These are phyloP conservation scores for Mionectes macconnelli DNA, from an alignment of 2,113 vertebrate species.

Conservation along the genomic window DNA sequence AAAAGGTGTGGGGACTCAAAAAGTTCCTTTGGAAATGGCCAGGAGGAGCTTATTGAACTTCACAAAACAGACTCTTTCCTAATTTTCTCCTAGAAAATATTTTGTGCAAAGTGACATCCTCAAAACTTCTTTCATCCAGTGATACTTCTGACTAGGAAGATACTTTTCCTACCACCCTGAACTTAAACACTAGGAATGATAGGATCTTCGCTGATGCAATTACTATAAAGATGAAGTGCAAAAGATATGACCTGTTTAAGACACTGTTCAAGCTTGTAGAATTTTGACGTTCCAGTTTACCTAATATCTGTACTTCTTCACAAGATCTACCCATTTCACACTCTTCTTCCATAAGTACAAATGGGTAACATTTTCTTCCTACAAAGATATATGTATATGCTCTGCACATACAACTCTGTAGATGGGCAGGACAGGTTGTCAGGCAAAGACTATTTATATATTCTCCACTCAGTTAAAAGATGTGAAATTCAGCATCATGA, in stretches of 20 bases:
- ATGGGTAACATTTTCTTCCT: background rate
- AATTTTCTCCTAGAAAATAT: background rate
- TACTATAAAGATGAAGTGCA: background rate
- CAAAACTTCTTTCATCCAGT: background rate
- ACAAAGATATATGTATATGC: rapidly evolving
- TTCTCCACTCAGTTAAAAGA: background rate
- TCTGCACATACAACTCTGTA: background rate
- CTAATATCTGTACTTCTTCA: background rate
- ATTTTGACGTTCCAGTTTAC: background rate
- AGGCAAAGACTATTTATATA: background rate
- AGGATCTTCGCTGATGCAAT: background rate
- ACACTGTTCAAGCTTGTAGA: background rate
- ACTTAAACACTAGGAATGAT: background rate
- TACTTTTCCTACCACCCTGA: background rate
- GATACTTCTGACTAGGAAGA: background rate
- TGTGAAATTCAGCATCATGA: background rate
- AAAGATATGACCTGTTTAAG: background rate
- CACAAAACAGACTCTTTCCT: background rate
- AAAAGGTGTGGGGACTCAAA: background rate
- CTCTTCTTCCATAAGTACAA: background rate
- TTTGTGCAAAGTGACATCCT: background rate
- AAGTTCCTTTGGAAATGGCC: background rate
- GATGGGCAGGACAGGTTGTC: background rate
- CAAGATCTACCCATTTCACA: rapidly evolving
- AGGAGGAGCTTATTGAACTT: background rate